Evolutionary conservation across 2,888 invertebrate genomes (phyloP).

Genomic region (Ichneumoninae sp.): DNA sequence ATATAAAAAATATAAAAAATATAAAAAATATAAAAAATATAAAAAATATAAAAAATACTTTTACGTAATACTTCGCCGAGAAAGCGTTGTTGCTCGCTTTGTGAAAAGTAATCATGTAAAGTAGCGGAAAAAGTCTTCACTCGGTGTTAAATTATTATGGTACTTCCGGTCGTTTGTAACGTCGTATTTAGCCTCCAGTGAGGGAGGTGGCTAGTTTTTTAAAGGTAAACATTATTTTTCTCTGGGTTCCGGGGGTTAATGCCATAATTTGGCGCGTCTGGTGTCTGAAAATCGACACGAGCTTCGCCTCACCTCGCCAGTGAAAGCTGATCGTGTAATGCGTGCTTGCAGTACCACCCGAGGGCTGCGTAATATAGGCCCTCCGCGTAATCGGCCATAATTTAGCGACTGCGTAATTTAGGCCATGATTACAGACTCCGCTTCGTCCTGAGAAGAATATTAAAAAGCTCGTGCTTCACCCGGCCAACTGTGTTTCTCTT

Average conservation of each 20-base stretch:
- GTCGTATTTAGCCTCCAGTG: background rate
- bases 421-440: conserved; percentile 58
- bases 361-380: conserved; percentile 56
- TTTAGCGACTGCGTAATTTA: conserved; percentile 62
- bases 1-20: too few relatives aligned
- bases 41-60: too few relatives aligned
- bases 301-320: conserved; percentile 14
- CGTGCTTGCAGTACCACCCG: conserved; percentile 46
- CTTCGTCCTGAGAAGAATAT: conserved; percentile 45
- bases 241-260: conserved; percentile 32
- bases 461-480: conserved; percentile 48
- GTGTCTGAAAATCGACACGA: conserved; percentile 60
- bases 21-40: too few relatives aligned
- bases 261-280: conserved; percentile 55
- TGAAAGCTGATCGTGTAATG: conserved; percentile 63
- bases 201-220: conserved; percentile 11
- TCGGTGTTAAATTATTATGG: background rate
- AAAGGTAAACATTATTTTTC: conserved; percentile 41
- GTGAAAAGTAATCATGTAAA: background rate
- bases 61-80: background rate
- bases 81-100: background rate
- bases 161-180: conserved; percentile 7
- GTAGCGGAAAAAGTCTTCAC: background rate
- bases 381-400: conserved; percentile 60
- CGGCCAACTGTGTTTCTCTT: conserved; percentile 13